A percentile compares a stretch with the other conserved stretches of the same genome.
Conservation (phyloP, 2,797 vertebrate species). For the Ambastaia sidthimunki region DNA sequence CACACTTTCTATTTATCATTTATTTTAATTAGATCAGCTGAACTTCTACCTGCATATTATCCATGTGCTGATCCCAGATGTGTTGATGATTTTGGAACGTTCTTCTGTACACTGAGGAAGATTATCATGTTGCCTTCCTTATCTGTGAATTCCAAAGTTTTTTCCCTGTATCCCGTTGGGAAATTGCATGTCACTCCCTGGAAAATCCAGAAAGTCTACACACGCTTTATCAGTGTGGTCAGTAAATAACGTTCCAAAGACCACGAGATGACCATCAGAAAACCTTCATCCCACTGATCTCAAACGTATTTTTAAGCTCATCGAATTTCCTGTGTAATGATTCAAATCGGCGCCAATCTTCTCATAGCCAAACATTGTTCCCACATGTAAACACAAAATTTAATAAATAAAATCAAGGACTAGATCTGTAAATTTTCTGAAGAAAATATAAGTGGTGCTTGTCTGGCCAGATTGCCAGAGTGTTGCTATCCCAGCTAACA, state of each 20-base stretch:
- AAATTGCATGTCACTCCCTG: slow-evolving; percentile 59
- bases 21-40: not conserved
- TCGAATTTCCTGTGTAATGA: not conserved
- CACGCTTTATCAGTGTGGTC: slow-evolving; percentile 68
- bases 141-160: slow-evolving; percentile 62
- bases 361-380: not conserved
- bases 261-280: slow-evolving; percentile 55
- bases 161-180: slow-evolving; percentile 66
- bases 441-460: too few species aligned
- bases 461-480: too few species aligned
- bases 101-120: not conserved
- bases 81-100: slow-evolving; percentile 1
- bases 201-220: slow-evolving; percentile 59
- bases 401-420: not conserved
- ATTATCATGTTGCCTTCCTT: slow-evolving; percentile 43
- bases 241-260: slow-evolving; percentile 76
- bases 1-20: slow-evolving; percentile 13
- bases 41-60: slow-evolving; percentile 11
- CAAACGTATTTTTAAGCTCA: not conserved
- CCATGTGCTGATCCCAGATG: not conserved
- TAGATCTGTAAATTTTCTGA: too few species aligned
- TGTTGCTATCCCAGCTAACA: too few species aligned
- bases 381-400: not conserved
- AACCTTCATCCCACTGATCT: slow-evolving; percentile 23
- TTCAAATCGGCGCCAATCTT: not conserved